These are phyloP conservation scores for Scleropages formosus DNA, from an alignment of 2,797 vertebrate species.

Conservation along the genomic window DNA sequence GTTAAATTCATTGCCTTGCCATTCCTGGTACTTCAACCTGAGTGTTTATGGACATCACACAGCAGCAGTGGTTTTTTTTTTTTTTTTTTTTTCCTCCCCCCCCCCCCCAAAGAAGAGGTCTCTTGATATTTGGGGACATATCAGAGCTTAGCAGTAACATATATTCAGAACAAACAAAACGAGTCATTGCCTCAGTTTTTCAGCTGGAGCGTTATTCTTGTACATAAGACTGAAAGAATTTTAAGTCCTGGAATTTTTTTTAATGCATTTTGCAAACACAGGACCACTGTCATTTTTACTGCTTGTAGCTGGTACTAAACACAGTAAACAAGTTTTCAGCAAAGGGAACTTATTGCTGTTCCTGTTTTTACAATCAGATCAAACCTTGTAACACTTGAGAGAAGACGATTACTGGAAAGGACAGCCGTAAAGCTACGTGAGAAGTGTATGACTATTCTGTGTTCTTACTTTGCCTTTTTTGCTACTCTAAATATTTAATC, in stretches of 20 bases:
- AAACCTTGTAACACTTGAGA: conserved; percentile 10
- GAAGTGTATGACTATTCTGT: not conserved
- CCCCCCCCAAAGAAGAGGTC: conserved; percentile 22
- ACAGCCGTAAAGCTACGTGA: conserved; percentile 2
- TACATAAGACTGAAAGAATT: conserved; percentile 12
- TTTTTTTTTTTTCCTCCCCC: too few species aligned
- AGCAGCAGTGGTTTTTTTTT: not conserved
- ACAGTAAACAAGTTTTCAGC: conserved; percentile 17
- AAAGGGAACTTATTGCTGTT: not conserved
- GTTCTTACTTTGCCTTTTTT: conserved; percentile 15
- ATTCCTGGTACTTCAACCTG: not conserved
- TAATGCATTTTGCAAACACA: conserved; percentile 19
- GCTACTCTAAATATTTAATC: conserved; percentile 20
- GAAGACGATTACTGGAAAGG: conserved; percentile 11
- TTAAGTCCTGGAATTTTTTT: conserved; percentile 14
- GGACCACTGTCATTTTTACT: conserved; percentile 9
- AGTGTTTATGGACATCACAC: not conserved
- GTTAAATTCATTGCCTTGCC: not conserved
- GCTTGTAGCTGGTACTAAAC: conserved; percentile 2
- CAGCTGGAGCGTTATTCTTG: conserved; percentile 1
- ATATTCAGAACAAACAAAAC: conserved; percentile 11
- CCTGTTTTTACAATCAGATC: not conserved
- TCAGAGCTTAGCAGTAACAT: not conserved
- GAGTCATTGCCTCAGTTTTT: not conserved
- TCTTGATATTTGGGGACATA: conserved; percentile 8